phyloP scores from a whole-genome alignment of 2,797 vertebrate genomes.

The Aldrovandia affinis region DNA sequence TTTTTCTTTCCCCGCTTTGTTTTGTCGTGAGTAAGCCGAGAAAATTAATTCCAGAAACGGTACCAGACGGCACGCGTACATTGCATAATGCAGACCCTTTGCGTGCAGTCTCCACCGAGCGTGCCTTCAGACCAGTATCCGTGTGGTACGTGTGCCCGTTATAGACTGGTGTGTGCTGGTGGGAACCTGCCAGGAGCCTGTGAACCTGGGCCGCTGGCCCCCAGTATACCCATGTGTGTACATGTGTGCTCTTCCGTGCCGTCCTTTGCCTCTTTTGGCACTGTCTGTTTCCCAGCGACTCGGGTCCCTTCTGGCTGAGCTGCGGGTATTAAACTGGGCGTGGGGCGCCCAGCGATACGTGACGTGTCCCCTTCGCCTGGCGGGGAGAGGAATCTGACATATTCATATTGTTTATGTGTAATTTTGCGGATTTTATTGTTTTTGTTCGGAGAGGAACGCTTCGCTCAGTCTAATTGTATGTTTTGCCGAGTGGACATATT shows the following conservation, averaged over 20 bases:
- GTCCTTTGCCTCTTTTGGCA: no score
- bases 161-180: background rate
- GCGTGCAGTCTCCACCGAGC: background rate
- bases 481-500: constrained; percentile 37
- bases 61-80: background rate
- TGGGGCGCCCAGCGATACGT: no score
- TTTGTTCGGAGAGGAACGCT: constrained; percentile 28
- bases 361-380: background rate
- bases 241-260: no score
- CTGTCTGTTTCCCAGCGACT: background rate
- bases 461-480: constrained; percentile 43
- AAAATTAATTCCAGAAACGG: no score
- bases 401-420: constrained; percentile 32
- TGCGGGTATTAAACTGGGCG: no score
- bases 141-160: background rate
- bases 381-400: background rate
- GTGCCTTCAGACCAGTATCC: background rate
- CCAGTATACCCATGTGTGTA: no score
- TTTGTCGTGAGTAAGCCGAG: background rate
- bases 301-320: background rate
- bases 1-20: background rate
- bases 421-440: constrained; percentile 43
- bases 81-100: background rate
- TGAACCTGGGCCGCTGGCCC: background rate
- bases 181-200: no score